Conservation (phyloP, 2,797 vertebrate species). For the Labroides dimidiatus region DNA sequence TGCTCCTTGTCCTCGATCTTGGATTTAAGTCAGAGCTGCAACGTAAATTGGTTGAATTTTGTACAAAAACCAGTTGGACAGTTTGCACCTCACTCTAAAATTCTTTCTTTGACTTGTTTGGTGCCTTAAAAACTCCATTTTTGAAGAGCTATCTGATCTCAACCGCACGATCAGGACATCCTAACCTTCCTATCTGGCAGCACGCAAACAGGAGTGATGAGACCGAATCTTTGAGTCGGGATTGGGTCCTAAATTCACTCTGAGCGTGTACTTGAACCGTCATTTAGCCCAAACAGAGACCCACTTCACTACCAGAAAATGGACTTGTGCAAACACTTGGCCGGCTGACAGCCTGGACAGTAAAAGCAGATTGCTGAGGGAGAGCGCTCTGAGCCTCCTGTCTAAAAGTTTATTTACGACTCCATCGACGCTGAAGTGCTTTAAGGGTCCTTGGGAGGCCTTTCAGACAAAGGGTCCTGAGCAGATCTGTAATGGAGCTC, state of each 20-base stretch:
- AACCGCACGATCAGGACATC: background rate
- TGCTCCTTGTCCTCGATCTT: background rate
- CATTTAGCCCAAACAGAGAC: background rate
- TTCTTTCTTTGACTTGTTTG: too few relatives aligned
- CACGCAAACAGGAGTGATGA: background rate
- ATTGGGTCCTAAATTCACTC: background rate
- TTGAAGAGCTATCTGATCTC: too few relatives aligned
- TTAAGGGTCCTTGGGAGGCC: constrained; percentile 45
- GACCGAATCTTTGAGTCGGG: background rate
- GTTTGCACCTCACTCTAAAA: too few relatives aligned
- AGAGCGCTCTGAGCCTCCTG: constrained; percentile 9
- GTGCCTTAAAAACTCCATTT: too few relatives aligned
- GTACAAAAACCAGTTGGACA: too few relatives aligned
- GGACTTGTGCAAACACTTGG: constrained; percentile 15
- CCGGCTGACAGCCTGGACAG: constrained; percentile 2
- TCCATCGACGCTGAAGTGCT: constrained; percentile 38
- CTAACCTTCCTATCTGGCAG: background rate
- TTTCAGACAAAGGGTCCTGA: constrained; percentile 28
- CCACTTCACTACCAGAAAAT: constrained; percentile 24
- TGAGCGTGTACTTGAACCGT: constrained; percentile 15
- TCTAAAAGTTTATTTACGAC: constrained; percentile 59
- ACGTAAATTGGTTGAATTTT: too few relatives aligned
- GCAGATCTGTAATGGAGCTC: constrained; percentile 50
- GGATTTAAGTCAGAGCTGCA: background rate
- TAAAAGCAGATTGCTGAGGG: constrained; percentile 35